Conservation (phyloP, 2,113 vertebrate genomes). For the Ceyx margarethae region DNA sequence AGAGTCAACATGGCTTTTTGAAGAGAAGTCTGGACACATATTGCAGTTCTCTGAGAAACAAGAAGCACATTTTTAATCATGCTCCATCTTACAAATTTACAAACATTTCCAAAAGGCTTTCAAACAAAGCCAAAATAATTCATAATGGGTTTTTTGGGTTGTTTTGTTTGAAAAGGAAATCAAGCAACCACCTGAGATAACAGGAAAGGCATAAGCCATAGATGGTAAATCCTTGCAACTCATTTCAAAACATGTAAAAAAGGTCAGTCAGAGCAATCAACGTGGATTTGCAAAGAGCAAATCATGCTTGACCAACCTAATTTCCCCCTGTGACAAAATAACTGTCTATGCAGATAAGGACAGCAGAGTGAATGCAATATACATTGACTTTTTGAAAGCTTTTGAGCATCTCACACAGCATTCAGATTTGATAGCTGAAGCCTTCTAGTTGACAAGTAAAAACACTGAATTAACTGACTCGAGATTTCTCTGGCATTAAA, state of each 20-base stretch:
- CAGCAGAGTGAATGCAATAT: not conserved
- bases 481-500: not conserved
- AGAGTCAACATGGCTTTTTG: not conserved
- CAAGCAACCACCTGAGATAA: slow-evolving; percentile 18
- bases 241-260: slow-evolving; percentile 9
- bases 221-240: not conserved
- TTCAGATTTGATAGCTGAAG: slow-evolving; percentile 22
- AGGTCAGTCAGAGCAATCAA: slow-evolving; percentile 36
- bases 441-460: slow-evolving; percentile 23
- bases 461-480: slow-evolving; percentile 19
- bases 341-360: slow-evolving; percentile 31
- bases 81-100: not conserved
- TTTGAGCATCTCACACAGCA: not conserved
- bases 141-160: not conserved
- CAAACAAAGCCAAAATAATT: slow-evolving; percentile 31
- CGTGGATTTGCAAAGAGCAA: not conserved
- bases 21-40: not conserved
- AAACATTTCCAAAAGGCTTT: slow-evolving; percentile 30
- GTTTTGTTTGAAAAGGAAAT: slow-evolving; percentile 25
- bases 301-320: not conserved
- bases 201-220: not conserved
- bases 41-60: not conserved
- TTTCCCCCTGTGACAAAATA: slow-evolving; percentile 24
- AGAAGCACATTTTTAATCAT: not conserved
- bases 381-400: slow-evolving; percentile 21